Evolutionary conservation across 2,888 invertebrate genomes (phyloP).

Genomic region (Dyspetes luteomarginatus): DNA sequence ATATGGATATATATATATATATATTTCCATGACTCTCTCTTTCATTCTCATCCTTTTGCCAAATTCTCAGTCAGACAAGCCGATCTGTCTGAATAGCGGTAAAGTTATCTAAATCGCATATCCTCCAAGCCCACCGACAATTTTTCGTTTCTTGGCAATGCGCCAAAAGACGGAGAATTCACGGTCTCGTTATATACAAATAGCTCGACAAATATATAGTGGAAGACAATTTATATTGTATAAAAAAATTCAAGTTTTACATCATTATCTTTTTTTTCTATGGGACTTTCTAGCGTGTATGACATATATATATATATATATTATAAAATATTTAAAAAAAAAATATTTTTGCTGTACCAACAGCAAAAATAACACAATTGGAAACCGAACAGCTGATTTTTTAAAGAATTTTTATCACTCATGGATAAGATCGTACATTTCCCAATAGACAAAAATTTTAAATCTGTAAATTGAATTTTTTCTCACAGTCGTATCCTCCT

Average conservation of each 20-base stretch:
- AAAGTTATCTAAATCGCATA: conserved; percentile 46
- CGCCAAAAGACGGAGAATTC: conserved; percentile 47
- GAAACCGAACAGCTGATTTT: too few relatives aligned
- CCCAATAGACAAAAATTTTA: too few relatives aligned
- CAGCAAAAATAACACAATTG: neutral
- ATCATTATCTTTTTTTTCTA: too few relatives aligned
- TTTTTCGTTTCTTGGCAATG: conserved; percentile 50
- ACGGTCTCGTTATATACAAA: conserved; percentile 49
- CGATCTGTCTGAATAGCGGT: conserved; percentile 12
- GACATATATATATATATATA: too few relatives aligned
- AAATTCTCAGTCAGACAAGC: conserved; percentile 14
- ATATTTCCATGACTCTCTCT: neutral
- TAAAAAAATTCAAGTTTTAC: neutral
- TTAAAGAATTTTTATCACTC: too few relatives aligned
- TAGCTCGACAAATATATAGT: conserved; percentile 30
- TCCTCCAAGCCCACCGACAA: neutral
- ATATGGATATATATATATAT: too few relatives aligned
- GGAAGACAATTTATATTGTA: neutral
- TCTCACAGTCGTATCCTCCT: too few relatives aligned
- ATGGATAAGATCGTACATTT: too few relatives aligned
- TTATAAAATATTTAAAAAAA: too few relatives aligned
- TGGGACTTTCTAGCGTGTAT: too few relatives aligned
- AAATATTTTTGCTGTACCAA: too few relatives aligned
- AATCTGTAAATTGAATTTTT: too few relatives aligned
- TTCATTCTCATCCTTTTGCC: conserved; percentile 6